These are phyloP conservation scores for Laticauda colubrina DNA, from an alignment of 2,113 vertebrate species.

Conservation along the genomic window DNA sequence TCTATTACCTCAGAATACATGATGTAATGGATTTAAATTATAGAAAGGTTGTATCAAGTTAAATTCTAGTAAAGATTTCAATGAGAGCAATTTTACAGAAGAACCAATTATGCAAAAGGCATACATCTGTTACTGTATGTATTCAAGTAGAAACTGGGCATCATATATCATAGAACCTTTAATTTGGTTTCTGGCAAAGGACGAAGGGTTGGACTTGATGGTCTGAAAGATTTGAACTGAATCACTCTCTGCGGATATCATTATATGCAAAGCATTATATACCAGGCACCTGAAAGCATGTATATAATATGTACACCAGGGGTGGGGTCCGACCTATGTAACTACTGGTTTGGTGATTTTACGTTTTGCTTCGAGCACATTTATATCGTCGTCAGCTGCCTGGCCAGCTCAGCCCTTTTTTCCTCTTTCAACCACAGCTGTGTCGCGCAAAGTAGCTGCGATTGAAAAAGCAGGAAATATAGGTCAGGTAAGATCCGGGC, in stretches of 20 bases:
- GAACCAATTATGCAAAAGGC: not conserved
- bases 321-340: too few relatives aligned
- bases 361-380: too few relatives aligned
- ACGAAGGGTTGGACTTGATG: not conserved
- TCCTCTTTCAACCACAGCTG: too few relatives aligned
- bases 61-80: not conserved
- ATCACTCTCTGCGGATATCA: not conserved
- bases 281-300: not conserved
- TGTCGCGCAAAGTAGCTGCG: too few relatives aligned
- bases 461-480: too few relatives aligned
- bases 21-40: not conserved
- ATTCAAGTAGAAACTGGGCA: not conserved
- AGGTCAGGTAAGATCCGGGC: too few relatives aligned
- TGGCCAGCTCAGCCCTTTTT: too few relatives aligned
- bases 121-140: not conserved
- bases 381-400: too few relatives aligned
- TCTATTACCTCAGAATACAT: not conserved
- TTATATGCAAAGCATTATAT: not conserved
- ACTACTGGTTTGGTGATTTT: too few relatives aligned
- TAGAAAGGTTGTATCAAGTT: not conserved
- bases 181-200: not conserved
- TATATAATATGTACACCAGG: not conserved
- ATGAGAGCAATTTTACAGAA: not conserved
- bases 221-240: not conserved
- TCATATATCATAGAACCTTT: not conserved